Evolutionary conservation across 2,797 vertebrate species (phyloP).

Genomic region (Epinephelus coioides): DNA sequence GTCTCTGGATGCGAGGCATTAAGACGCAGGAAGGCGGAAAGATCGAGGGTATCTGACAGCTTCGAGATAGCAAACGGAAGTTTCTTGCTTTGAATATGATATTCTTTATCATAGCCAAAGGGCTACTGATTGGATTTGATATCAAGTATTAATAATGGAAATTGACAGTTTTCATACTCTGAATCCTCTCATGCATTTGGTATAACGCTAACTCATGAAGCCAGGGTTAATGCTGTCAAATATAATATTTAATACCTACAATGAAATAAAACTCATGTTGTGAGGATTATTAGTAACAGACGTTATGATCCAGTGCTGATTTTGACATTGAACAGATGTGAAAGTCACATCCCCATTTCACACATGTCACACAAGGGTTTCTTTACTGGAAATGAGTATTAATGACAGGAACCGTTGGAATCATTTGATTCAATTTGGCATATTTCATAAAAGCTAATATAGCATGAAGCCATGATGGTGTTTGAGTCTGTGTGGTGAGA

Average conservation of each 20-base stretch:
- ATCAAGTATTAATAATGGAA: slow-evolving; percentile 23
- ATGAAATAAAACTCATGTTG: slow-evolving; percentile 33
- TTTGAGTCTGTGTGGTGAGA: slow-evolving; percentile 22
- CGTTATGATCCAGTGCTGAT: slow-evolving; percentile 43
- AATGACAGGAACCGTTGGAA: slow-evolving; percentile 55
- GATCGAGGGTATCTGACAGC: slow-evolving; percentile 61
- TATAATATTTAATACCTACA: slow-evolving; percentile 18
- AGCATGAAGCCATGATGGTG: slow-evolving; percentile 46
- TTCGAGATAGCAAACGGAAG: slow-evolving; percentile 63
- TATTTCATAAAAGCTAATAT: slow-evolving; percentile 62
- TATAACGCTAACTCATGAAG: not conserved
- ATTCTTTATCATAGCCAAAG: slow-evolving; percentile 41
- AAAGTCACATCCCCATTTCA: slow-evolving; percentile 69
- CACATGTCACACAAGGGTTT: slow-evolving; percentile 31
- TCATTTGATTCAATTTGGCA: slow-evolving; percentile 70
- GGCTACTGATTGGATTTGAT: slow-evolving; percentile 47
- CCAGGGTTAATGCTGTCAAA: slow-evolving; percentile 6
- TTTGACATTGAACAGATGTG: slow-evolving; percentile 72
- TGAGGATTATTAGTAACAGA: slow-evolving; percentile 7
- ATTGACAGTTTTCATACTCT: slow-evolving; percentile 34
- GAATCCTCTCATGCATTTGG: slow-evolving; percentile 17
- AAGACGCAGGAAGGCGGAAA: slow-evolving; percentile 55
- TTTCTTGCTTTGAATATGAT: slow-evolving; percentile 55
- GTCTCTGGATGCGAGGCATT: slow-evolving; percentile 64
- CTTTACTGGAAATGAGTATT: slow-evolving; percentile 67